Percentiles rank a stretch among this genome's conserved stretches.
phyloP scores from a whole-genome alignment of 1,140 invertebrate species.

The Phenacoccus solenopsis region DNA sequence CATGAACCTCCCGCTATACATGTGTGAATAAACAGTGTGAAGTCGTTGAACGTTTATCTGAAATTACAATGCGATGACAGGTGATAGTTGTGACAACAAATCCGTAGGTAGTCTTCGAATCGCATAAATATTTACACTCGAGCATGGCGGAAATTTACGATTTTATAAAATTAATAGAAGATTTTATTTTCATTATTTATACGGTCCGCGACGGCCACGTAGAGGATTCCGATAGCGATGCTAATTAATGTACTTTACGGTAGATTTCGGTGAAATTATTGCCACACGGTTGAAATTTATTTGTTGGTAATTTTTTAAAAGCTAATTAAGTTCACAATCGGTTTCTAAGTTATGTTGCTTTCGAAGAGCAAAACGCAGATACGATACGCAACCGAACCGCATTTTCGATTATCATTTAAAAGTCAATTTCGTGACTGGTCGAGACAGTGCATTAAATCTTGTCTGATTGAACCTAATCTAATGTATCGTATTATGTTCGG shows the following conservation, averaged over 20 bases:
- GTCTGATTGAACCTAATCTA: slow-evolving; percentile 16
- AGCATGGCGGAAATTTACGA: no score
- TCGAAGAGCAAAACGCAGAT: not conserved
- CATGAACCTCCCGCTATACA: no score
- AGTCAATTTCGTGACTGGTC: slow-evolving; percentile 11
- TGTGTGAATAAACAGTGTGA: no score
- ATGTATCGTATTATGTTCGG: not conserved
- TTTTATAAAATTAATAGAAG: no score
- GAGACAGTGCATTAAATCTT: slow-evolving; percentile 16
- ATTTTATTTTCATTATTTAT: no score
- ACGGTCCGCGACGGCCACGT: no score
- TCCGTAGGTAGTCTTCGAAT: no score
- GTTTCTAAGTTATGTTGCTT: not conserved
- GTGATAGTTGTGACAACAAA: no score
- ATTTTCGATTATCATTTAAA: slow-evolving; percentile 14
- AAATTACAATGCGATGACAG: no score
- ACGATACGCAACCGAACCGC: not conserved
- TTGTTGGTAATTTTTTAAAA: not conserved
- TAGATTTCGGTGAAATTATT: not conserved
- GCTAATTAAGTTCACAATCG: not conserved
- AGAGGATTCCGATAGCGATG: no score
- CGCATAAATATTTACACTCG: no score
- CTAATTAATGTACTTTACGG: not conserved
- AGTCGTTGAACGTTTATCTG: no score
- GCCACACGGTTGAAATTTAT: not conserved